A percentile compares a stretch with the other conserved stretches of the same genome.
Conservation (phyloP, 2,797 vertebrate genomes). For the Typhlichthys eigenmanni region DNA sequence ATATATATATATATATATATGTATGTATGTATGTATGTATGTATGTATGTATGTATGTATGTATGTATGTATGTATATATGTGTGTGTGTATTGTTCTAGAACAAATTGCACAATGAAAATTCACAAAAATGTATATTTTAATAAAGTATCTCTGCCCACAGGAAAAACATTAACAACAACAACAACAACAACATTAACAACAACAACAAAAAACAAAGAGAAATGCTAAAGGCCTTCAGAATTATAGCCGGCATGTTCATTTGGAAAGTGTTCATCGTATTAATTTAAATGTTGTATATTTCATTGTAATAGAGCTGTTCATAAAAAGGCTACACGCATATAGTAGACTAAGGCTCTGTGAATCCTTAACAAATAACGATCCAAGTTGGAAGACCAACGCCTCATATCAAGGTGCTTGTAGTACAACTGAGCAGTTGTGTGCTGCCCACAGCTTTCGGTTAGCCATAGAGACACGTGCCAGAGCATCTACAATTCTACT, state of each 20-base stretch:
- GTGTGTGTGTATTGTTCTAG: constrained; percentile 1
- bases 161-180: constrained; percentile 38
- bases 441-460: constrained; percentile 49
- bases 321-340: not conserved
- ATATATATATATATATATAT: too few relatives aligned
- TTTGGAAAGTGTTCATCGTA: not conserved
- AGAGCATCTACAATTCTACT: constrained; percentile 69
- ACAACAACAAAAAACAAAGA: constrained; percentile 3
- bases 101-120: constrained; percentile 62
- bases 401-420: constrained; percentile 33
- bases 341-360: constrained; percentile 17
- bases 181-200: constrained; percentile 36
- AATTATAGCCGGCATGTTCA: not conserved
- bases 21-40: too few relatives aligned
- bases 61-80: too few relatives aligned
- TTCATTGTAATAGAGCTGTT: constrained; percentile 5
- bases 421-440: constrained; percentile 67
- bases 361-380: constrained; percentile 26
- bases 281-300: constrained; percentile 8
- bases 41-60: too few relatives aligned
- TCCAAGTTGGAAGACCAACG: constrained; percentile 44
- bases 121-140: constrained; percentile 35
- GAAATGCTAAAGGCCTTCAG: constrained; percentile 1
- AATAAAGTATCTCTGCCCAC: not conserved
- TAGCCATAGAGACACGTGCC: constrained; percentile 61